Evolutionary conservation across 2,113 vertebrate species (phyloP), one percentile per base, ranked within the genome.

Genomic region (Dromiciops gliroides): DNA sequence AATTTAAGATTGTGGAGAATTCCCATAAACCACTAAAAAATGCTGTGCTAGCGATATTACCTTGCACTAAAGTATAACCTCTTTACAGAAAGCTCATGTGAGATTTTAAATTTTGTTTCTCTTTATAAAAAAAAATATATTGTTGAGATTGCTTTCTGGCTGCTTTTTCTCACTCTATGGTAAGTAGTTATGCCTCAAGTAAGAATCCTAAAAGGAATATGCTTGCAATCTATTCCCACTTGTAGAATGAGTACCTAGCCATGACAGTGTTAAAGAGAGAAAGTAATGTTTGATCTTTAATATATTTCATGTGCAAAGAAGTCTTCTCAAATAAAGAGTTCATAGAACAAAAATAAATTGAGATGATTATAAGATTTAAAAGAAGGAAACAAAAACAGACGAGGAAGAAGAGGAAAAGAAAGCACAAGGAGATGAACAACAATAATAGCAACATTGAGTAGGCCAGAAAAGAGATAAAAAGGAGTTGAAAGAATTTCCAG

Each of bases 1-100:
- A 98, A 98, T 98, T 98, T 98, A 95, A 98, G 92, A 96, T 98
- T 97, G 93, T 96, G 95, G 97, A 97, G 96, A 98, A 97, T 98
- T 97, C 98, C 97, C 19, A 8, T 98, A 98, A 98, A 97, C 95
- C 95, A 98, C 96, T 94, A 97, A 93, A 98, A 98, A 98, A 26
- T 98, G 98, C 98, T 98, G 95, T 90, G 96, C 95, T 97, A 88
- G 97, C 97, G 96, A 49, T 97, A 48, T 92, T 97, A 94, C 52
- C 96, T 96, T 95, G 90, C 94, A 24, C 94, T 96, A 95, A 97
- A 97, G 94, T 91, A 44, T 94, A 97, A 98, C 95, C 90, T 24
- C 6, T 10, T 97, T 97, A 90, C 9, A 90, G 95, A 94, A 96
- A 96, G 92, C 89, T 92, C 52, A 26, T 92, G 95, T 94, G 96